Conservation (phyloP, 2,797 vertebrate species). For the Menidia menidia region DNA sequence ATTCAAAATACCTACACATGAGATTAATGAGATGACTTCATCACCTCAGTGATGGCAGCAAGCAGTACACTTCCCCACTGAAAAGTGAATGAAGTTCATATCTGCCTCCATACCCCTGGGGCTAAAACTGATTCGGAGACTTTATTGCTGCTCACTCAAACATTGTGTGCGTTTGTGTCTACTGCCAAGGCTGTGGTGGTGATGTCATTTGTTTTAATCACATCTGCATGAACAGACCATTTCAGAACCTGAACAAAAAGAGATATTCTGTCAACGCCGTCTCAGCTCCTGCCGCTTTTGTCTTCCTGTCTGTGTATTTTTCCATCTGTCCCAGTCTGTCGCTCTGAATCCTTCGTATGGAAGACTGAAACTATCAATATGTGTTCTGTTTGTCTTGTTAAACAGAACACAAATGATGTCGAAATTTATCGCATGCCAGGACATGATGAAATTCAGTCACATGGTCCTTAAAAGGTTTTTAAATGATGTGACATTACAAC, state of each 20-base stretch:
- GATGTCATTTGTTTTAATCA: constrained; percentile 65
- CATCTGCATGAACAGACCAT: constrained; percentile 45
- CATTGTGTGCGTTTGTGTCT: constrained; percentile 39
- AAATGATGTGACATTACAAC: no score
- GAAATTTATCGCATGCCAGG: no score
- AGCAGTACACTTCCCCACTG: constrained; percentile 11
- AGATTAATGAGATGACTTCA: constrained; percentile 52
- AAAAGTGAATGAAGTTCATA: constrained; percentile 41
- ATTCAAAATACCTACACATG: constrained; percentile 16
- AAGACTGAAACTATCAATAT: constrained; percentile 5
- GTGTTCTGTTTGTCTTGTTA: no score
- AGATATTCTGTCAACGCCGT: constrained; percentile 29
- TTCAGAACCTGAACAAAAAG: constrained; percentile 54
- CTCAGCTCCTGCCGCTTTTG: constrained; percentile 28
- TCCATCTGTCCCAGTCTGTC: constrained; percentile 24
- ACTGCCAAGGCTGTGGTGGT: constrained; percentile 28
- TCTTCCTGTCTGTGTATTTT: constrained; percentile 24
- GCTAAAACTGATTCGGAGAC: constrained; percentile 33
- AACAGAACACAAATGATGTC: no score
- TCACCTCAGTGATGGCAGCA: constrained; percentile 30
- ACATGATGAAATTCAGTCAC: no score
- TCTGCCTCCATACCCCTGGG: constrained; percentile 30
- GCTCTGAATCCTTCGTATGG: constrained; percentile 44
- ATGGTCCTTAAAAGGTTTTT: no score
- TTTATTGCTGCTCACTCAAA: constrained; percentile 18